Conservation (phyloP, 2,888 invertebrate genomes). For the Polylopha cassiicola region DNA sequence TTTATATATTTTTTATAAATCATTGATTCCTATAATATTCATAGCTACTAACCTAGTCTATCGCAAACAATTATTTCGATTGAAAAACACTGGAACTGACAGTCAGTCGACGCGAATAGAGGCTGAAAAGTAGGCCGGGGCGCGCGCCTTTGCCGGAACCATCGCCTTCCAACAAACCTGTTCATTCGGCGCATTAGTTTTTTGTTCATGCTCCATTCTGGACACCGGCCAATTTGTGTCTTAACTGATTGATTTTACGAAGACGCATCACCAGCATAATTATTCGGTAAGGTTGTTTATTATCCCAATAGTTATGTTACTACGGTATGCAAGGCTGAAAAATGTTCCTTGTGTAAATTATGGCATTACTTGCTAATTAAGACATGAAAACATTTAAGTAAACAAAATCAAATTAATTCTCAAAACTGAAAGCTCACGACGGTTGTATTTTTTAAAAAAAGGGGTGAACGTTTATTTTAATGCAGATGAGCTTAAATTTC, state of each 20-base stretch:
- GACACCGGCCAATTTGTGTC: constrained; percentile 39
- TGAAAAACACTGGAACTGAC: constrained; percentile 20
- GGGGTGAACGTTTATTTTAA: too few relatives aligned
- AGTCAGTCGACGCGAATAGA: constrained; percentile 11
- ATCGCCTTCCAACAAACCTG: constrained; percentile 17
- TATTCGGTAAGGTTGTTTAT: constrained; percentile 33
- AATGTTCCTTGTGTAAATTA: constrained; percentile 8
- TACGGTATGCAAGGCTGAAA: constrained; percentile 9
- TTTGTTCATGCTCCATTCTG: constrained; percentile 36
- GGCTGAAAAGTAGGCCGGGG: constrained; percentile 19
- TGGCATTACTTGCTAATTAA: constrained; percentile 11
- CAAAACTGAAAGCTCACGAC: too few relatives aligned
- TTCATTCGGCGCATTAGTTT: constrained; percentile 35
- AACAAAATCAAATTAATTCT: too few relatives aligned
- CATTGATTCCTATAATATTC: too few relatives aligned
- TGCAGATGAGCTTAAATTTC: too few relatives aligned
- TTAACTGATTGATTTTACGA: constrained; percentile 53
- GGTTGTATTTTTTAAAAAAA: too few relatives aligned
- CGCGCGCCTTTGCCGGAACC: constrained; percentile 6
- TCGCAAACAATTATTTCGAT: too few relatives aligned
- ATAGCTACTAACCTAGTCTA: too few relatives aligned
- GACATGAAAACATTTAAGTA: constrained; percentile 7
- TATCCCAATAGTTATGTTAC: constrained; percentile 17
- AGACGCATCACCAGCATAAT: constrained; percentile 38
- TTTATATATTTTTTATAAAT: too few relatives aligned